phyloP scores from a whole-genome alignment of 2,113 vertebrate species.

The Campylorhamphus procurvoides region DNA sequence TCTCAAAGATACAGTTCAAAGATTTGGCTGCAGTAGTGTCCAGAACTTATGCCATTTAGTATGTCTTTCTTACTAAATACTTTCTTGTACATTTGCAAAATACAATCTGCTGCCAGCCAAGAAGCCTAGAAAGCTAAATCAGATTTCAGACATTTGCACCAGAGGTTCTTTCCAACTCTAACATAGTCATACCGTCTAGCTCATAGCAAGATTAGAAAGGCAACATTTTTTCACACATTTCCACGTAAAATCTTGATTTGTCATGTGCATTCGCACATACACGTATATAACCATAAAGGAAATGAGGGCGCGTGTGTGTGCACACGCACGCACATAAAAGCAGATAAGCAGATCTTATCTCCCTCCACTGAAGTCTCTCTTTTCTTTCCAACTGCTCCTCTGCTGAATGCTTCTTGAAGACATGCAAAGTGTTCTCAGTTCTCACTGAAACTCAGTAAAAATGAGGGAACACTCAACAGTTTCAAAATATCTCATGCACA shows the following conservation, averaged over 20 bases:
- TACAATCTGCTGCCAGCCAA: slow-evolving; percentile 5
- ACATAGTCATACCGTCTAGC: slow-evolving; percentile 54
- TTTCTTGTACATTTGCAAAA: slow-evolving; percentile 25
- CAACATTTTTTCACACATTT: slow-evolving; percentile 57
- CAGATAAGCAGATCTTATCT: slow-evolving; percentile 40
- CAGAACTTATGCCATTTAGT: background rate
- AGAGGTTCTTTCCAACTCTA: slow-evolving; percentile 47
- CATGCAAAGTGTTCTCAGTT: background rate
- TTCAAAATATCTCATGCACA: background rate
- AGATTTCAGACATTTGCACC: slow-evolving; percentile 35
- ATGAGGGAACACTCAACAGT: background rate
- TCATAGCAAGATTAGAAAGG: slow-evolving; percentile 51
- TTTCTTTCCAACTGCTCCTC: slow-evolving; percentile 14
- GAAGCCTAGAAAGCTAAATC: slow-evolving; percentile 61
- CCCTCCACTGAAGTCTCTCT: background rate
- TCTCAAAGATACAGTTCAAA: background rate
- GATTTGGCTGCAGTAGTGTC: background rate
- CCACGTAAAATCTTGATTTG: slow-evolving; percentile 18
- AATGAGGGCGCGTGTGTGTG: background rate
- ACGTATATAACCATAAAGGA: background rate
- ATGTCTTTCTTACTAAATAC: background rate
- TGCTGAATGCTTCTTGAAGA: background rate
- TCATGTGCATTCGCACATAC: background rate
- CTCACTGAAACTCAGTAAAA: background rate
- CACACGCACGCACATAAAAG: background rate